Evolutionary conservation across 2,113 vertebrate species (phyloP).

Genomic region (Xiphorhynchus elegans): DNA sequence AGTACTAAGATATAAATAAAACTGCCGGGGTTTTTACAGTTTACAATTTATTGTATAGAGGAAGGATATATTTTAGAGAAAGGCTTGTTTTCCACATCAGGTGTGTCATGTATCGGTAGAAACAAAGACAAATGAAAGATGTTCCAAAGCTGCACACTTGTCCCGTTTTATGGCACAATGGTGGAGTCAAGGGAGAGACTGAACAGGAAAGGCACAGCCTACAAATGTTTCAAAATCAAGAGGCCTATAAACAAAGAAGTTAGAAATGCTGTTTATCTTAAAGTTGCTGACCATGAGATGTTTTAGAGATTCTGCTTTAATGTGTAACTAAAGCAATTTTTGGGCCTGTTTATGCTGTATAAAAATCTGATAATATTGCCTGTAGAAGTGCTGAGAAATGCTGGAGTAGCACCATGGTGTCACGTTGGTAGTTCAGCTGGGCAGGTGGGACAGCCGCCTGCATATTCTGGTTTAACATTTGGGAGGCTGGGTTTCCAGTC

Average conservation of each 20-base stretch:
- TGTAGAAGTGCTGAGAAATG: background rate
- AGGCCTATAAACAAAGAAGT: background rate
- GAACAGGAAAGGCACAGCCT: background rate
- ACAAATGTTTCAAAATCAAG: background rate
- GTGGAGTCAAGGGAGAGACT: background rate
- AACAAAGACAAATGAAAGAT: background rate
- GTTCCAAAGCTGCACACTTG: background rate
- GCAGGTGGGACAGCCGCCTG: background rate
- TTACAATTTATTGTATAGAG: background rate
- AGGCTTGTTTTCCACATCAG: background rate
- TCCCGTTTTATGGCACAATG: background rate
- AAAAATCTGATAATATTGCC: background rate
- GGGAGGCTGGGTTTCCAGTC: slow-evolving; percentile 23
- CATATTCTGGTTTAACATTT: slow-evolving; percentile 13
- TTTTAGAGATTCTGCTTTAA: background rate
- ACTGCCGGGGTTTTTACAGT: background rate
- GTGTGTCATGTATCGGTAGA: background rate
- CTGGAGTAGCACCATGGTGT: background rate
- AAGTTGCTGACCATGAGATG: background rate
- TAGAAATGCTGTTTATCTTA: background rate
- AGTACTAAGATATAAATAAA: background rate
- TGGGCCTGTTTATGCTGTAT: background rate
- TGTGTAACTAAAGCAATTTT: background rate
- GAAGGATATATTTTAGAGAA: background rate
- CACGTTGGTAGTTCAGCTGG: background rate